These are phyloP conservation scores for Drosophila tsacasi DNA, from an alignment of 1,140 invertebrate genomes.

Conservation along the genomic window DNA sequence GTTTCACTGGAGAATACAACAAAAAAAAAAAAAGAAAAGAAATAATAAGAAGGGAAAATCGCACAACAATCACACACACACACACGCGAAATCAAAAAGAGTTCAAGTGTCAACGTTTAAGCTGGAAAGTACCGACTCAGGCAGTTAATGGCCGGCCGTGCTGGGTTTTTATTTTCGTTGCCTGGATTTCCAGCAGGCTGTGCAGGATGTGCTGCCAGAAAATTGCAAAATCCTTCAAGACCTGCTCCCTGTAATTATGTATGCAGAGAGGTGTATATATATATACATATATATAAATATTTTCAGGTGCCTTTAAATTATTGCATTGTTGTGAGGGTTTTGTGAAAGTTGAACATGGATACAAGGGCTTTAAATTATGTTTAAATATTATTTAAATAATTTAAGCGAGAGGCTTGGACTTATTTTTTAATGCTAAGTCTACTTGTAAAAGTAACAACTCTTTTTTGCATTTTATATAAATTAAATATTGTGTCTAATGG, in stretches of 20 bases:
- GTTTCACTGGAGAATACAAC: slow-evolving; percentile 12
- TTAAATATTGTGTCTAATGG: too few relatives aligned
- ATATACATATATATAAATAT: neutral
- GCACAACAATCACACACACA: slow-evolving; percentile 10
- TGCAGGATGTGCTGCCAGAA: slow-evolving; percentile 38
- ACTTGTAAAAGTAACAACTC: neutral
- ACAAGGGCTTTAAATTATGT: neutral
- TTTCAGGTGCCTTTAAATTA: slow-evolving; percentile 4
- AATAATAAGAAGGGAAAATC: slow-evolving; percentile 4
- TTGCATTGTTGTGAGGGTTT: neutral
- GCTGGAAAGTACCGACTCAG: slow-evolving; percentile 55
- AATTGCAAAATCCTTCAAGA: slow-evolving; percentile 67
- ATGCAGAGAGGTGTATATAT: neutral
- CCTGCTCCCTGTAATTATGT: slow-evolving; percentile 35
- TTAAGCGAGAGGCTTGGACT: neutral
- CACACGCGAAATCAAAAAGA: slow-evolving; percentile 71
- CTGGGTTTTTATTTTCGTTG: slow-evolving; percentile 17
- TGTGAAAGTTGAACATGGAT: neutral
- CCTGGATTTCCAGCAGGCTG: slow-evolving; percentile 7
- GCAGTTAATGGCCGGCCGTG: slow-evolving; percentile 59
- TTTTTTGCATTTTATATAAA: too few relatives aligned
- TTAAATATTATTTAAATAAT: neutral
- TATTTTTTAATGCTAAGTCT: neutral
- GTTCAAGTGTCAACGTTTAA: slow-evolving; percentile 77
- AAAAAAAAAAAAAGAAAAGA: neutral